Percentiles rank a stretch among this genome's conserved stretches.
Conservation (phyloP, 1,140 invertebrate species). For the Apis cerana region DNA sequence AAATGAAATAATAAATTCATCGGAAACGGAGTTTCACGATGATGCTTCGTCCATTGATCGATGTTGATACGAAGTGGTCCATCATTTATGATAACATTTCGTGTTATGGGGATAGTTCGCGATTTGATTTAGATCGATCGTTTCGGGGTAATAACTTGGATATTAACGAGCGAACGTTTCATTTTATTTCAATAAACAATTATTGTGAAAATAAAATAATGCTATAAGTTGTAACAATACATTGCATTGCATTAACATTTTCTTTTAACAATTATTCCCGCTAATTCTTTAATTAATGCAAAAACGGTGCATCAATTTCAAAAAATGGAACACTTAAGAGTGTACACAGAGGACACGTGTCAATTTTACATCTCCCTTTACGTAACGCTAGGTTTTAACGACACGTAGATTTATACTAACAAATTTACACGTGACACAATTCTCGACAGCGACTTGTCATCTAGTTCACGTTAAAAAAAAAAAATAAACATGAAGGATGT, state of each 20-base stretch:
- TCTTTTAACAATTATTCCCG: too few species aligned
- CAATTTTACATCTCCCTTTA: not conserved
- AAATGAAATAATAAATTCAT: not conserved
- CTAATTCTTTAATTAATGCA: not conserved
- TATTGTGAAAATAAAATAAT: too few species aligned
- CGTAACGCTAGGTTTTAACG: not conserved
- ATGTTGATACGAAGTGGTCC: constrained; percentile 7
- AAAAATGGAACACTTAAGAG: not conserved
- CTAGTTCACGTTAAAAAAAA: not conserved
- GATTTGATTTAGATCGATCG: not conserved
- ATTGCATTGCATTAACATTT: too few species aligned
- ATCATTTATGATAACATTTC: constrained; percentile 10
- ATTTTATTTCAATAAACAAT: too few species aligned
- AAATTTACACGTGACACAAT: not conserved
- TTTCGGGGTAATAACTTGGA: not conserved
- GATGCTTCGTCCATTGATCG: constrained; percentile 6
- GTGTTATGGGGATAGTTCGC: not conserved
- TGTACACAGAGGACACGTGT: not conserved
- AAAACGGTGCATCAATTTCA: not conserved
- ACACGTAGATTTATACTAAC: not conserved
- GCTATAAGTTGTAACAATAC: too few species aligned
- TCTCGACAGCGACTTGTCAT: not conserved
- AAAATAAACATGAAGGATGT: not conserved
- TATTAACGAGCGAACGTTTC: not conserved
- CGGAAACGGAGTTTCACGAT: not conserved